Evolutionary conservation across 2,113 vertebrate genomes (phyloP), one percentile per base, ranked within the genome.

Genomic region (Casuarius casuarius): DNA sequence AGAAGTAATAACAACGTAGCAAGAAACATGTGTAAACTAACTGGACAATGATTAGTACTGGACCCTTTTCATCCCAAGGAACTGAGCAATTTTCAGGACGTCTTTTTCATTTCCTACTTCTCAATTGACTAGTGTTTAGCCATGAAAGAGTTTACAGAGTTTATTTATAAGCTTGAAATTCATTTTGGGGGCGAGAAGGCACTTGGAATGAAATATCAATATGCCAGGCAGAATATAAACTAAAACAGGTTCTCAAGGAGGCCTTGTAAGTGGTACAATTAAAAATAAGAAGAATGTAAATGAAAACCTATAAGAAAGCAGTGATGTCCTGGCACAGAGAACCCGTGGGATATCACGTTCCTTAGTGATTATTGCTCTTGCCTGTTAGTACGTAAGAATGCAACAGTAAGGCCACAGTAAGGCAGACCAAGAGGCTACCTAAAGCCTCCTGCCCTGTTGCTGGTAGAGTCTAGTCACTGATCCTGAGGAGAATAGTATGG

Each of bases 1-100:
- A 97, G 95, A 97, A 96, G 95, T 96, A 96, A 84, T 97, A 98
- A 97, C 95, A 97, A 97, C 94, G 61, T 96, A 77, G 92, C 94
- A 89, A 70, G 77, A 84, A 97, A 95, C 81, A 58, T 96, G 92
- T 95, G 67, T 96, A 97, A 97, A 97, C 96, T 97, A 96, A 95
- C 91, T 73, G 97, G 96, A 96, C 94, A 96, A 70, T 95, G 93
- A 98, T 97, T 97, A 96, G 90, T 80, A 25, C 12, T 31, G 18
- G 31, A 79, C 81, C n/a, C 92, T 97, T 97, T 97, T 94, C 78
- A 94, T 97, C 68, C 89, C 67, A 83, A 73, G 87, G 25, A 94
- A 46, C 49, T 70, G 33, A 82, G 58, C 59, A 48, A 80, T 84
- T 92, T 83, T 92, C 42, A 40, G 71, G 59, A 46, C 6, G 23